Percentiles rank a stretch among this genome's conserved stretches.
Conservation (phyloP, 2,113 vertebrate genomes). For the Emydura subglobosa region DNA sequence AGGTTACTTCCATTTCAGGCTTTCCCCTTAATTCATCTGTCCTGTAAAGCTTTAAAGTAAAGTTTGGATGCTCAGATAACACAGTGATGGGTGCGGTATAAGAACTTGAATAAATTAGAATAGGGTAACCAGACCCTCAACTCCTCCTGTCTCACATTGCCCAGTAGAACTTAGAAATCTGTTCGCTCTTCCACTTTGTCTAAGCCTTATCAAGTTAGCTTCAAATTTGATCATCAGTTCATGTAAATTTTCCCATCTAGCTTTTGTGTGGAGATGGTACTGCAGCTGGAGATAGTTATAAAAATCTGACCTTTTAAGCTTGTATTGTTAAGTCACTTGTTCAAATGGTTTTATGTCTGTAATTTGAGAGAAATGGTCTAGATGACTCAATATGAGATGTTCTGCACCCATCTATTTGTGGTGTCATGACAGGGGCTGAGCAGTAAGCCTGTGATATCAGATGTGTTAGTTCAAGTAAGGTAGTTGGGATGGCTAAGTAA, state of each 20-base stretch:
- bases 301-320: background rate
- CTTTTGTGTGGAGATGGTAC: background rate
- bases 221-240: background rate
- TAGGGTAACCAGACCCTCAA: background rate
- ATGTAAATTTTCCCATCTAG: background rate
- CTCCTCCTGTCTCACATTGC: background rate
- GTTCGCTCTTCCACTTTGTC: background rate
- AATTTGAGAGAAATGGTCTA: conserved; percentile 20
- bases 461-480: conserved; percentile 66
- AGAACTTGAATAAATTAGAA: background rate
- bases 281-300: background rate
- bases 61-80: background rate
- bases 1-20: too few species aligned
- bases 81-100: background rate
- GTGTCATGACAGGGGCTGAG: conserved; percentile 39
- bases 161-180: background rate
- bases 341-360: conserved; percentile 41
- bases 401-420: conserved; percentile 61
- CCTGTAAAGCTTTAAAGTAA: background rate
- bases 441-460: conserved; percentile 51
- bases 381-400: conserved; percentile 35
- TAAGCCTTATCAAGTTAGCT: background rate
- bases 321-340: background rate
- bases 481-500: conserved; percentile 63
- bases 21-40: too few species aligned